Base-by-base conservation (phyloP, 2,888 invertebrate species). In the Hyposoter didymator region DNA sequence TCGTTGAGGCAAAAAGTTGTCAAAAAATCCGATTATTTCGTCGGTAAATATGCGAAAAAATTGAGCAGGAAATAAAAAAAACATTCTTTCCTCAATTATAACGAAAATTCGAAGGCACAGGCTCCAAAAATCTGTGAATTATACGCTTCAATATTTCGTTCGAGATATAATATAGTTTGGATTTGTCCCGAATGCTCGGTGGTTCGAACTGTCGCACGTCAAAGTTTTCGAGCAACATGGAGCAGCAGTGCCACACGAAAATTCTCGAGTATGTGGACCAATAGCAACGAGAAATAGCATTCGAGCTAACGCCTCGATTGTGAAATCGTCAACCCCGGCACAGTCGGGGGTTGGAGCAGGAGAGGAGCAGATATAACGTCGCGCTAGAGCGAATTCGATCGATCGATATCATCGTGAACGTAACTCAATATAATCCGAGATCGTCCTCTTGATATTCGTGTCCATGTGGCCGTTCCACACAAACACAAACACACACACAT, bases 391-490 rank as follows among this genome's bases (percentile, higher is more conserved):
- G 78, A 76, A 70, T 70, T 75, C 82, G 75, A 75, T 87, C 88
- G 89, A 91, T 91, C 91, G 88, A 91, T 91, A 90, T 90, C 89
- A 89, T 86, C 88, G 88, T 87, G 87, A 86, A 88, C 89, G 89
- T 89, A 90, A 91, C 89, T 90, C 89, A 88, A 91, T 89, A 90
- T 89, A 88, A 90, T 90, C 86, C 87, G 88, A 89, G 89, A 89
- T 89, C 88, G 88, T 85, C 80, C 78, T 83, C 85, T 85, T 79
- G 72, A 82, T 72, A 72, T 78, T 85, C 52, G 17, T 78, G 35
- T 52, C 35, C 52, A 28, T 67, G 76, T 39, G 52, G 14, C 59
- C 14, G 14, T 59, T 28, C 1, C 59, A 17, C 12, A 4, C 3
- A 22, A 12, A 55, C 22, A 55, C 28, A 28, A 28, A 28, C 12